Base-by-base conservation (phyloP, 2,888 invertebrate species). In the Microctonus brassicae region DNA sequence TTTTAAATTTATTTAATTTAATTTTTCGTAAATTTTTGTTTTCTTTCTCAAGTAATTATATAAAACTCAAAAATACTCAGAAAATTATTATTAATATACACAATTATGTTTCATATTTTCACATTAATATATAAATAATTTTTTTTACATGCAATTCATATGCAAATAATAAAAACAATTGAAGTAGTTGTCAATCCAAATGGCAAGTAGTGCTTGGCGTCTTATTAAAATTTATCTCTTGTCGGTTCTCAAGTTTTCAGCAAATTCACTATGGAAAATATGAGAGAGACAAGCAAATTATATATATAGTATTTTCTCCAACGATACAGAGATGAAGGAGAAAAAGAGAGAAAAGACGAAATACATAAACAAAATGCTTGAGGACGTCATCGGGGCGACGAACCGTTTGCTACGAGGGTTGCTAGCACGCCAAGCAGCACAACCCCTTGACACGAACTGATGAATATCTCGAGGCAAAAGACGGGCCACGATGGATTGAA, bases 391-490 rank as follows among this genome's bases (percentile, higher is more conserved):
- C 57, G 29, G 67, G 67, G 67, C 57, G 67, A 52, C 53, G 67
- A 67, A 67, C 67, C 58, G 58, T 67, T 67, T 67, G 67, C 57
- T 67, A 67, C 67, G 67, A 67, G 67, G 67, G 67, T 67, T 58
- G 61, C n/a, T n/a, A n/a, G n/a, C 66, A 58, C 61, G 61, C 17
- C 53, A 55, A 53, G 67, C 63, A 78, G 73, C 79, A n/a, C n/a
- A 79, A 79, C 79, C 79, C 80, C 78, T 80, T 78, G 79, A 81
- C 79, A 75, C 61, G 79, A 78, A 74, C 74, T 78, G 81, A 81
- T 80, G 80, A 80, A 79, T 80, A 80, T 81, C 79, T 80, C 63
- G 36, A 42, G 58, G 34, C 55, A 47, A 65, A 57, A 66, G 53
- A 66, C 53, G 26, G 11, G 36, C 47, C 17, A 17, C 17, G 17